Evolutionary conservation across 1,140 invertebrate genomes (phyloP), one percentile per base, ranked within the genome.

Genomic region (Zaprionus taronus): DNA sequence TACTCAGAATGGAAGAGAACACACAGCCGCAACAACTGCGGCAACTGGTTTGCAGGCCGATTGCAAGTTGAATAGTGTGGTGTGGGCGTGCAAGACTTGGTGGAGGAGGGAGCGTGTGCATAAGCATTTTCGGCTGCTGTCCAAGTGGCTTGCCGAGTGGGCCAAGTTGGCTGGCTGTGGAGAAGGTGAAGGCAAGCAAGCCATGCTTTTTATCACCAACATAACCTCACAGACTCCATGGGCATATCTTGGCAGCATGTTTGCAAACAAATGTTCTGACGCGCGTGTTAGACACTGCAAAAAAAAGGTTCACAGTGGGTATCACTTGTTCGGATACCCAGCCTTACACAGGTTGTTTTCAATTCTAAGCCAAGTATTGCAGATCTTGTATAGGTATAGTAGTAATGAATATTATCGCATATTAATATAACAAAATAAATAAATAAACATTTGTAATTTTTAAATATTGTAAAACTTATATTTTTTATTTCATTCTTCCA

Each of bases 1-100:
- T 77, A 85, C 82, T 85, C 71, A 85, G 70, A 84, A 84, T 84
- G 69, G 38, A 61, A 56, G 41, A 56, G 72, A 67, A 55, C 31
- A 22, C 20, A 70, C 28, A 57, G 44, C 56, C 17, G 31, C 28
- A 58, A 66, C 36, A 53, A 51, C 20, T 51, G 47, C 47, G 47
- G 47, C 47, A 51, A 51, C 47, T 51, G 20, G 47, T 51, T 51
- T 51, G 20, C 38, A 41, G 41, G 20, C 47, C 47, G 47, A 51
- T 51, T 51, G 47, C 47, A 5, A 20, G 47, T 20, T 6, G 41
- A 17, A 34, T 34, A 34, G 31, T 34, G 41, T 17, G 7, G 47
- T 12, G 47, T 20, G 47, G 47, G 47, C 47, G 47, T 24, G 47
- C 12, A 20, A 14, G 15, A 11, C n/a, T 22, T 20, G 47, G 47